A percentile compares a stretch with the other conserved stretches of the same genome.
phyloP scores from a whole-genome alignment of 2,113 vertebrate genomes.

The Stictonetta naevosa region DNA sequence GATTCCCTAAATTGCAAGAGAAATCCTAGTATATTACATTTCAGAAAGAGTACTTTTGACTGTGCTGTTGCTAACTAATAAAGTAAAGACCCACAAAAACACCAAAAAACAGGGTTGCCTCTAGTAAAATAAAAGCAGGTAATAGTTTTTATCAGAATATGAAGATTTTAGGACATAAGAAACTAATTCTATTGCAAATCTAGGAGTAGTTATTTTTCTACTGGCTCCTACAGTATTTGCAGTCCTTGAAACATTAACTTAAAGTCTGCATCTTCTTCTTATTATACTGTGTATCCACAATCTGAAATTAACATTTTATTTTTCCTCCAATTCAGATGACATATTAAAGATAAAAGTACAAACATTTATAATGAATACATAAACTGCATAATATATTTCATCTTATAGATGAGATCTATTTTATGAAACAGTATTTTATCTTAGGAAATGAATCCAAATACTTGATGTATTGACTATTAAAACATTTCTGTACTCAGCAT shows the following conservation, averaged over 20 bases:
- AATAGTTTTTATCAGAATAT: background rate
- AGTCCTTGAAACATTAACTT: background rate
- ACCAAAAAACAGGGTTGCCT: background rate
- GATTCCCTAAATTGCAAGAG: background rate
- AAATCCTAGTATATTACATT: background rate
- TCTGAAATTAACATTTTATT: background rate
- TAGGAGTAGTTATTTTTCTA: background rate
- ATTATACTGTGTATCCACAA: background rate
- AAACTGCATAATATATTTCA: background rate
- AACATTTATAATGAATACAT: background rate
- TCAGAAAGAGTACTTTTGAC: background rate
- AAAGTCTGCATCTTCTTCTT: background rate
- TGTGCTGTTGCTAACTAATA: background rate
- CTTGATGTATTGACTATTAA: slow-evolving; percentile 50
- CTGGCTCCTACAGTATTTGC: background rate
- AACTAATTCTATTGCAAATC: background rate
- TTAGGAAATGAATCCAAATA: slow-evolving; percentile 52
- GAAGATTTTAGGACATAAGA: background rate
- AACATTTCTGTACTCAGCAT: slow-evolving; percentile 60
- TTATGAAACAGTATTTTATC: slow-evolving; percentile 26
- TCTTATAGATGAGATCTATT: background rate
- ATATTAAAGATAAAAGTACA: slow-evolving; percentile 8
- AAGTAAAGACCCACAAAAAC: background rate
- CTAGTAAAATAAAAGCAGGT: background rate
- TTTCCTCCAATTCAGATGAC: background rate